These are phyloP conservation scores for Amblyopsis hoosieri DNA, from an alignment of 2,797 vertebrate genomes.

Conservation along the genomic window DNA sequence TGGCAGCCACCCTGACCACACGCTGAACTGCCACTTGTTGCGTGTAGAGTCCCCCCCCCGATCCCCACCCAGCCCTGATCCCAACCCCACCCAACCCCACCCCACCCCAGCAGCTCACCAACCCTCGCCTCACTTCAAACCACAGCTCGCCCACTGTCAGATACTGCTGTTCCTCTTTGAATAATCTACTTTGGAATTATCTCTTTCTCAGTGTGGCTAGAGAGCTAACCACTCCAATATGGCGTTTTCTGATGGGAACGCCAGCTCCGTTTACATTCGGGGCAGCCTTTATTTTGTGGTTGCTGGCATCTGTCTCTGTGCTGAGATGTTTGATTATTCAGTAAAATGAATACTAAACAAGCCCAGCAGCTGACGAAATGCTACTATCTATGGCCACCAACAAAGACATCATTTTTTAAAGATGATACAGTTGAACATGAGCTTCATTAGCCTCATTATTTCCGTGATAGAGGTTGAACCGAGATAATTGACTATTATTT, in stretches of 20 bases:
- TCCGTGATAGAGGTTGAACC: constrained; percentile 6
- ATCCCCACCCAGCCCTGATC: constrained; percentile 49
- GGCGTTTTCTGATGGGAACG: constrained; percentile 32
- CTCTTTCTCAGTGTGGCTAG: constrained; percentile 37
- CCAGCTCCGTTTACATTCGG: constrained; percentile 47
- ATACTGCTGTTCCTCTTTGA: constrained; percentile 61
- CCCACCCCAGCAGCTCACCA: constrained; percentile 44
- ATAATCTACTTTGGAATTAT: constrained; percentile 58
- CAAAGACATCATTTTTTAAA: constrained; percentile 8
- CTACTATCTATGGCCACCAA: constrained; percentile 11
- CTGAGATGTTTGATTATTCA: constrained; percentile 27
- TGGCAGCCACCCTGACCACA: constrained; percentile 79
- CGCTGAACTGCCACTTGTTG: constrained; percentile 79
- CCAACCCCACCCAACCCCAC: constrained; percentile 52
- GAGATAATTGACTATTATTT: constrained; percentile 14
- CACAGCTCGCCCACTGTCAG: constrained; percentile 51
- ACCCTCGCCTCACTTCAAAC: constrained; percentile 60
- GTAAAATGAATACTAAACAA: constrained; percentile 39
- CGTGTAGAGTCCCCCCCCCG: constrained; percentile 52
- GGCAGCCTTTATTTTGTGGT: constrained; percentile 47
- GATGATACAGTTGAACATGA: background rate
- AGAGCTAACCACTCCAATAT: constrained; percentile 55
- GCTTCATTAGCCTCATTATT: constrained; percentile 22
- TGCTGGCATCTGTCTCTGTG: constrained; percentile 24
- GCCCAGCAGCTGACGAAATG: constrained; percentile 21